phyloP scores from a whole-genome alignment of 2,797 vertebrate species.

The Natrix natrix region DNA sequence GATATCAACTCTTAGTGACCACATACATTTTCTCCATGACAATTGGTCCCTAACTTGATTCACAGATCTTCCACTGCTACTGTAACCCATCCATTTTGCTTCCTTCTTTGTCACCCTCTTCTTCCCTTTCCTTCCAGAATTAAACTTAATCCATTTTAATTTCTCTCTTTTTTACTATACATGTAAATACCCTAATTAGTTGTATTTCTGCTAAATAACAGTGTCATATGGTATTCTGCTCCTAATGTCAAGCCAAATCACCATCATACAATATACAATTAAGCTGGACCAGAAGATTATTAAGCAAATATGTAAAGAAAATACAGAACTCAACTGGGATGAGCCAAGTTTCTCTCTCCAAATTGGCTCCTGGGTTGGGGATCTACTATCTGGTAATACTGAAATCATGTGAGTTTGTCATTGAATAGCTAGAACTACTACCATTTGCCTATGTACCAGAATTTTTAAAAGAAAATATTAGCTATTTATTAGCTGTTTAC shows the following conservation, averaged over 20 bases:
- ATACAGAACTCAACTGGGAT: not conserved
- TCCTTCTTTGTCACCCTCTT: not conserved
- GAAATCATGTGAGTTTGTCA: not conserved
- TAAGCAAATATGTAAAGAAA: not conserved
- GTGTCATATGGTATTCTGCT: not conserved
- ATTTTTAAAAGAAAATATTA: not conserved
- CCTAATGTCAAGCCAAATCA: not conserved
- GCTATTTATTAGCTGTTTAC: not conserved
- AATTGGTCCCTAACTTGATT: not conserved
- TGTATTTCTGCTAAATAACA: not conserved
- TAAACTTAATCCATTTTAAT: not conserved
- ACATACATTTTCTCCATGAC: not conserved
- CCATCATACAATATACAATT: not conserved
- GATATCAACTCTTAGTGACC: not conserved
- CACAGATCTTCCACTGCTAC: not conserved
- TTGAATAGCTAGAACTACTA: not conserved
- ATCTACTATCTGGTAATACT: not conserved
- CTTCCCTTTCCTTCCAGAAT: not conserved
- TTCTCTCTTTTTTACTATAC: not conserved
- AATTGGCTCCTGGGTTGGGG: not conserved
- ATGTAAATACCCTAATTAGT: not conserved
- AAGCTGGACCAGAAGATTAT: not conserved
- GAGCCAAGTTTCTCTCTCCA: not conserved
- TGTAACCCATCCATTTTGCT: not conserved
- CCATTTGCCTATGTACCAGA: not conserved